These are phyloP conservation scores for Lethenteron reissneri DNA, from an alignment of 2,113 vertebrate species.

Conservation along the genomic window DNA sequence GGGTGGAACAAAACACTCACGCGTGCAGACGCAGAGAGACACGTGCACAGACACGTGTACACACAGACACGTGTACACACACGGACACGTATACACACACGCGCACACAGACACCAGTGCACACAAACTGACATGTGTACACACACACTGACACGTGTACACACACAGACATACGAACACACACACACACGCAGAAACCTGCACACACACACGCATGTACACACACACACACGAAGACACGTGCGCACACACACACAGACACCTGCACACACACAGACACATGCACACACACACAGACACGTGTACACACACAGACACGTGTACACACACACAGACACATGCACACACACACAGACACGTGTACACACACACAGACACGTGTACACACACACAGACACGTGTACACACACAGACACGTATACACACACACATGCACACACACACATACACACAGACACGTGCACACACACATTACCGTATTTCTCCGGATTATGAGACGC, in stretches of 20 bases:
- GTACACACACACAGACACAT: too few relatives aligned
- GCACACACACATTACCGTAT: too few relatives aligned
- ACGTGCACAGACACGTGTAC: background rate
- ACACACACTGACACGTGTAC: background rate
- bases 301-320: background rate
- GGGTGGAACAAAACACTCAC: too few relatives aligned
- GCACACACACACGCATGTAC: background rate
- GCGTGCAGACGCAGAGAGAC: too few relatives aligned
- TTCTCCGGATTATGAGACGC: too few relatives aligned
- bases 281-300: background rate
- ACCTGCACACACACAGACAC: background rate
- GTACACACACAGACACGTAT: too few relatives aligned
- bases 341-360: too few relatives aligned
- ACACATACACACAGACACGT: too few relatives aligned
- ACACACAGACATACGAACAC: background rate
- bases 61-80: background rate
- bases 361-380: too few relatives aligned
- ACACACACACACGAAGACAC: background rate
- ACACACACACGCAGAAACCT: background rate
- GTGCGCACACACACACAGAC: background rate
- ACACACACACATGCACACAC: too few relatives aligned
- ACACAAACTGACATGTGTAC: background rate
- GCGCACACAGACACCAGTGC: background rate
- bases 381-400: too few relatives aligned
- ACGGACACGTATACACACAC: background rate